Conservation (phyloP, 2,113 vertebrate species). For the Oryctolagus cuniculus region mOryCun1.1 NC_091451.1:36291001-36291500, state of each 20-base stretch:
- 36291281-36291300: neutral
- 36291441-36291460: neutral
- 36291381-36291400: neutral
- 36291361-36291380: neutral
- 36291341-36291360: neutral
- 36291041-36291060: neutral
- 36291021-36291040: neutral
- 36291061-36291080: neutral
- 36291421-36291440: neutral
- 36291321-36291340: neutral
- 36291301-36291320: neutral
- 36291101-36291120: neutral
- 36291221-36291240: neutral
- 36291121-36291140: neutral
- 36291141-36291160: neutral
- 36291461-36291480: neutral
- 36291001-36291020: neutral
- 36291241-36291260: neutral
- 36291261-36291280: neutral
- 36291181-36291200: neutral
- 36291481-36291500: neutral
- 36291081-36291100: neutral
- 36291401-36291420: neutral
- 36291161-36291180: neutral
- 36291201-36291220: neutral